phyloP scores from a whole-genome alignment of 1,140 invertebrate species.

The Pseudobourletiella spinata region DNA sequence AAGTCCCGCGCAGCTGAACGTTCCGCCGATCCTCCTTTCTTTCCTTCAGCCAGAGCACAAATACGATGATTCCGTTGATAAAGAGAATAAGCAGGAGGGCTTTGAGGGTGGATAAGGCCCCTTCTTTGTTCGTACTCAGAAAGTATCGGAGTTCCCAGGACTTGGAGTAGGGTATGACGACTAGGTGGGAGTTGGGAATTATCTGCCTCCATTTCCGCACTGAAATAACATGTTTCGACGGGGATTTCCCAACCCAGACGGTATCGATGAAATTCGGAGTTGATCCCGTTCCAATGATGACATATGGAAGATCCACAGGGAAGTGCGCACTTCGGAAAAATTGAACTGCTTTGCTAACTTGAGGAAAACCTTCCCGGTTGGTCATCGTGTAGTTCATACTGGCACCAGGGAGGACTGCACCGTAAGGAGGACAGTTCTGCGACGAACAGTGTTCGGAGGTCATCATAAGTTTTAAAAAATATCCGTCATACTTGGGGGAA shows the following conservation, averaged over 20 bases:
- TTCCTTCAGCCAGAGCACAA: not conserved
- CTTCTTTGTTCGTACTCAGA: not conserved
- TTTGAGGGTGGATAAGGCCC: not conserved
- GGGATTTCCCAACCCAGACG: constrained; percentile 59
- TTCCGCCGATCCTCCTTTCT: not conserved
- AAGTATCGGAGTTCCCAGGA: not conserved
- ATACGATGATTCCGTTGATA: not conserved
- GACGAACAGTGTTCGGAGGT: constrained; percentile 56
- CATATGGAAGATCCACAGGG: constrained; percentile 84
- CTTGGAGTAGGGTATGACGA: constrained; percentile 64
- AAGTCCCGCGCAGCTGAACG: not conserved
- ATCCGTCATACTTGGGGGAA: constrained; percentile 83
- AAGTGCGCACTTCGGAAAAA: constrained; percentile 85
- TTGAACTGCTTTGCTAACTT: constrained; percentile 69
- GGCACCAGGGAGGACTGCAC: constrained; percentile 79
- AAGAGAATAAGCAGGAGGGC: not conserved
- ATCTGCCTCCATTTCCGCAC: constrained; percentile 73
- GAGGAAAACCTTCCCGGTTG: constrained; percentile 64
- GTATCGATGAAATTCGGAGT: constrained; percentile 95
- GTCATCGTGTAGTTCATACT: constrained; percentile 76
- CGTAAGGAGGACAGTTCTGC: constrained; percentile 53
- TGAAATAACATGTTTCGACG: constrained; percentile 12
- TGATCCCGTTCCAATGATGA: constrained; percentile 88
- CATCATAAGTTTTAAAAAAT: constrained; percentile 92
- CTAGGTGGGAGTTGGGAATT: constrained; percentile 94